phyloP scores from a whole-genome alignment of 2,888 invertebrate species.

The Epistrophe eligans region DNA sequence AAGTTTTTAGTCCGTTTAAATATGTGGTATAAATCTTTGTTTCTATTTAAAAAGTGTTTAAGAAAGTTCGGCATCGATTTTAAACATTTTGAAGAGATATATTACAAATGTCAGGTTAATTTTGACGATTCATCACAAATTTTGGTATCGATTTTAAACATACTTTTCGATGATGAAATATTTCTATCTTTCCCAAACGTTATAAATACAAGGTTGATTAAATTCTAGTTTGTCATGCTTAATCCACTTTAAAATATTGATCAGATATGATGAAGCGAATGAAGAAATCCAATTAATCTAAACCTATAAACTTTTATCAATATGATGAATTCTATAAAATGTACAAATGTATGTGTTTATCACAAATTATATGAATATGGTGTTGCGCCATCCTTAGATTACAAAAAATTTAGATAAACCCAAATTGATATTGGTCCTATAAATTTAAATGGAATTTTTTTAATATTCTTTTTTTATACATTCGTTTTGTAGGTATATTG shows the following conservation, averaged over 20 bases:
- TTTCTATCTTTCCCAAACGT: neutral
- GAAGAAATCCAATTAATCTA: constrained; percentile 3
- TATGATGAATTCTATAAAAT: neutral
- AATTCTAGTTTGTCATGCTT: neutral
- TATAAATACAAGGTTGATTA: neutral
- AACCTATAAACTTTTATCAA: constrained; percentile 17
- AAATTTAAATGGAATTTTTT: constrained; percentile 17
- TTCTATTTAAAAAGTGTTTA: too few relatives aligned
- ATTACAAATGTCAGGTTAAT: too few relatives aligned
- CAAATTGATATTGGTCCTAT: constrained; percentile 6
- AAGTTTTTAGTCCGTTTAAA: too few relatives aligned
- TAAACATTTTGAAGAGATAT: too few relatives aligned
- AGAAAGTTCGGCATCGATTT: too few relatives aligned
- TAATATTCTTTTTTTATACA: neutral
- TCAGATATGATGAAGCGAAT: constrained; percentile 1
- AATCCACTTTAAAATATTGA: constrained; percentile 3
- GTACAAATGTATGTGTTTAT: neutral
- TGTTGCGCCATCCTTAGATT: constrained; percentile 17
- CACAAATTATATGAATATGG: neutral
- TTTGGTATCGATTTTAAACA: too few relatives aligned
- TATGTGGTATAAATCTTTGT: too few relatives aligned
- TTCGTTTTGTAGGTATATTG: neutral
- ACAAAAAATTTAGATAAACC: constrained; percentile 8
- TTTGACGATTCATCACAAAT: too few relatives aligned
- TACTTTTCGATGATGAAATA: neutral